Percentiles rank a stretch among this genome's conserved stretches.
Evolutionary conservation across 2,797 vertebrate genomes (phyloP).

Genomic region (Rousettus madagascariensis): DNA sequence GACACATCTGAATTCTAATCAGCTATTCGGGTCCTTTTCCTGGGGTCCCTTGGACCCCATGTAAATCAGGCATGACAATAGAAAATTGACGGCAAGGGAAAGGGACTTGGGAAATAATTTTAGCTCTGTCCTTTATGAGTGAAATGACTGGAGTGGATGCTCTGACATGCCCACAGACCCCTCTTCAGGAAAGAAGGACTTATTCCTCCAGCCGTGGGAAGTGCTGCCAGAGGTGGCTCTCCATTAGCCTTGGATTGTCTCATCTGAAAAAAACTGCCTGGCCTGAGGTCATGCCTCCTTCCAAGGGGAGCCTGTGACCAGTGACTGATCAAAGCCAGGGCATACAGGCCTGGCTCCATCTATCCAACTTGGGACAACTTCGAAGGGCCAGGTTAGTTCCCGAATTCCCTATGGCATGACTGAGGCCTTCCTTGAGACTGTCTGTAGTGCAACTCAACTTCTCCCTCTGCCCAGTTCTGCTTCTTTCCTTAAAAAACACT

Average conservation of each 20-base stretch:
- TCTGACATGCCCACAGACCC: neutral
- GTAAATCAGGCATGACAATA: neutral
- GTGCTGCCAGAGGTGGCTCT: neutral
- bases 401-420: neutral
- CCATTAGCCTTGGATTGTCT: neutral
- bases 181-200: neutral
- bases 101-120: neutral
- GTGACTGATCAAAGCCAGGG: neutral
- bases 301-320: neutral
- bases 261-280: neutral
- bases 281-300: neutral
- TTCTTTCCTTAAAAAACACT: neutral
- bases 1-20: neutral
- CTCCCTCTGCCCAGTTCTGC: neutral
- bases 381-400: neutral
- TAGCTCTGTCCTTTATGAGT: neutral
- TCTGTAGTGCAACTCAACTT: fast-evolving
- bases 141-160: neutral
- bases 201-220: neutral
- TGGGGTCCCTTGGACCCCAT: neutral
- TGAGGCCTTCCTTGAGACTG: neutral
- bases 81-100: neutral
- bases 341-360: neutral
- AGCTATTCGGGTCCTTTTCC: neutral
- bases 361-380: neutral